Evolutionary conservation across 2,888 invertebrate genomes (phyloP), one percentile per base, ranked within the genome.

Genomic region (Exephanes ischioxanthus): DNA sequence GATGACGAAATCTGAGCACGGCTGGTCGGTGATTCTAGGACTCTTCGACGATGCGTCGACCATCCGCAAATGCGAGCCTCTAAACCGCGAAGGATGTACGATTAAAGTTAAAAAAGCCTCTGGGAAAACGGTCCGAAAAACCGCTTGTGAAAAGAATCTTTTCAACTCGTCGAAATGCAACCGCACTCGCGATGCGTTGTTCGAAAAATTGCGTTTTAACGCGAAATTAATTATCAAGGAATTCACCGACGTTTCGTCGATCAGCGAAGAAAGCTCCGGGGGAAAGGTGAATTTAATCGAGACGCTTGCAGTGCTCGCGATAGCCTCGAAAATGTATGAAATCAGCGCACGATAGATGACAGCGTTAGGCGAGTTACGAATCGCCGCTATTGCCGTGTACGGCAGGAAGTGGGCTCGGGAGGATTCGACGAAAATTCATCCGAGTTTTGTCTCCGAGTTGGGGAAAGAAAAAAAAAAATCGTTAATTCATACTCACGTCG

Each of bases 301-400:
- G 41, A 48, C 37, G 61, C 41, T 63, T 30, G 19, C 30, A 63
- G 61, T 61, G 48, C 26, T 22, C 61, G 22, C 22, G 67, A 58
- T 37, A 83, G 66, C 55, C 78, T 45, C 45, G 66, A 26, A 61
- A 58, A 22, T 16, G 48, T 63, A 67, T 55, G 77, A 71, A 77
- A 51, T 48, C 22, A 77, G 58, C 51, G n/a, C 55, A 70, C 33
- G 58, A 45, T 41, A 77, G 71, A 85, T 90, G 89, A 90, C 89
- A 90, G 88, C 79, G 73, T 86, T 85, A 76, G 84, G 82, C 82
- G 81, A 71, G 81, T 87, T 84, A 86, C 75, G 82, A 84, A 87
- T 84, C 86, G 88, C 86, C 84, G 78, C 88, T 87, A 79, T 85
- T 75, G 77, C 78, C 87, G 80, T 80, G 75, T 71, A 84, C 85